phyloP scores from a whole-genome alignment of 2,113 vertebrate genomes.

The Aegotheles bennettii region DNA sequence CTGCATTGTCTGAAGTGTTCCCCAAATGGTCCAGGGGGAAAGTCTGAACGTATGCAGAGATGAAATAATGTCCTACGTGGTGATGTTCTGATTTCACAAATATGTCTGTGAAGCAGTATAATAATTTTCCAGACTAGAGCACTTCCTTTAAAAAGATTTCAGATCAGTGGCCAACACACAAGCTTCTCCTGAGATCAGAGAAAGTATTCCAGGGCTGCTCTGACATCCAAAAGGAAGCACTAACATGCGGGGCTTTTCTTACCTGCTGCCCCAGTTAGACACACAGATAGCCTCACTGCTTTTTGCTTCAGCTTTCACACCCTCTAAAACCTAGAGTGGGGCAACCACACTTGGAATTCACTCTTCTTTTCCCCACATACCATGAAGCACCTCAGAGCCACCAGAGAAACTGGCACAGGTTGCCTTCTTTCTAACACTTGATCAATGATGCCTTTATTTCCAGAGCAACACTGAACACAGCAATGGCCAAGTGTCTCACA shows the following conservation, averaged over 20 bases:
- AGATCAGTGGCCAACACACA: background rate
- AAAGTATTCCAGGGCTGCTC: background rate
- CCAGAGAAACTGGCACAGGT: background rate
- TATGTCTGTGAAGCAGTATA: background rate
- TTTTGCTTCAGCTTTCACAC: background rate
- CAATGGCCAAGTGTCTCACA: background rate
- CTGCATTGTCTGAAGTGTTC: background rate
- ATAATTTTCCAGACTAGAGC: slow-evolving; percentile 16
- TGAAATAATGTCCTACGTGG: background rate
- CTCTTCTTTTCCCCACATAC: background rate
- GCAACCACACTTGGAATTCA: background rate
- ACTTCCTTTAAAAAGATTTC: background rate
- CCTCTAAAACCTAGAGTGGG: background rate
- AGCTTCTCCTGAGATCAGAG: background rate
- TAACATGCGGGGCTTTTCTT: background rate
- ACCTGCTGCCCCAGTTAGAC: background rate
- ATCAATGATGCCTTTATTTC: background rate
- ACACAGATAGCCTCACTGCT: background rate
- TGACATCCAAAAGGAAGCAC: background rate
- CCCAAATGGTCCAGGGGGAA: background rate
- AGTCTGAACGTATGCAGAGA: background rate
- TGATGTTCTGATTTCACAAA: slow-evolving; percentile 26
- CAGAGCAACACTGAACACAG: background rate
- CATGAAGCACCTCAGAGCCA: background rate
- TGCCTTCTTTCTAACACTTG: background rate